A percentile compares a stretch with the other conserved stretches of the same genome.
These are phyloP conservation scores for Ceratina australensis DNA, from an alignment of 1,140 invertebrate genomes.

Conservation along the genomic window DNA sequence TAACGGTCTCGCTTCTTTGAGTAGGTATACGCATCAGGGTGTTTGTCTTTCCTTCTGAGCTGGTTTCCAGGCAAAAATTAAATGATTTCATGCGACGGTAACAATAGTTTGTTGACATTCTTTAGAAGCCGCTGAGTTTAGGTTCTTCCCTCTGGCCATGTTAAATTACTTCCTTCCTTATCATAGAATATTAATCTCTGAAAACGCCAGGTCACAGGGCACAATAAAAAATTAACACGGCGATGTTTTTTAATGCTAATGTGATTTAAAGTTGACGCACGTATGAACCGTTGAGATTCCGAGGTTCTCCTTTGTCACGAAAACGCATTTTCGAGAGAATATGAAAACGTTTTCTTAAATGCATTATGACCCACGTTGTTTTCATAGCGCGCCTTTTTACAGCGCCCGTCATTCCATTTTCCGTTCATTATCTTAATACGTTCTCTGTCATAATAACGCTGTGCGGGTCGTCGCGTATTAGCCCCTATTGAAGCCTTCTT, in stretches of 20 bases:
- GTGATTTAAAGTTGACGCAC: not conserved
- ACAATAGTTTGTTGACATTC: too few species aligned
- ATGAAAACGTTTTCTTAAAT: conserved; percentile 4
- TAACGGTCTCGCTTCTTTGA: not conserved
- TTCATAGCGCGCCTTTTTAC: not conserved
- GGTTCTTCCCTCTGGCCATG: too few species aligned
- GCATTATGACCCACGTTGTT: not conserved
- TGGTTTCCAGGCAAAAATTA: too few species aligned
- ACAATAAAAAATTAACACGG: too few species aligned
- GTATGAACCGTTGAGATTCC: not conserved
- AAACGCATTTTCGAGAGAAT: not conserved
- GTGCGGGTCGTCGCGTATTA: not conserved
- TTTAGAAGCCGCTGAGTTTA: too few species aligned
- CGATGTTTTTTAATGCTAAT: not conserved
- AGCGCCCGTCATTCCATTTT: not conserved
- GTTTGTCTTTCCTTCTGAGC: too few species aligned
- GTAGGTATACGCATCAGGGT: not conserved
- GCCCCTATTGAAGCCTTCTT: conserved; percentile 10
- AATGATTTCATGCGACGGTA: too few species aligned
- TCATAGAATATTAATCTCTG: too few species aligned
- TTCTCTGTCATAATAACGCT: not conserved
- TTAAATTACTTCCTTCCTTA: too few species aligned
- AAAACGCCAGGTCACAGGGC: too few species aligned
- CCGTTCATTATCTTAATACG: not conserved
- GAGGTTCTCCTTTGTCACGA: not conserved